phyloP scores from a whole-genome alignment of 2,888 invertebrate genomes.

The Rhogogaster chlorosoma region DNA sequence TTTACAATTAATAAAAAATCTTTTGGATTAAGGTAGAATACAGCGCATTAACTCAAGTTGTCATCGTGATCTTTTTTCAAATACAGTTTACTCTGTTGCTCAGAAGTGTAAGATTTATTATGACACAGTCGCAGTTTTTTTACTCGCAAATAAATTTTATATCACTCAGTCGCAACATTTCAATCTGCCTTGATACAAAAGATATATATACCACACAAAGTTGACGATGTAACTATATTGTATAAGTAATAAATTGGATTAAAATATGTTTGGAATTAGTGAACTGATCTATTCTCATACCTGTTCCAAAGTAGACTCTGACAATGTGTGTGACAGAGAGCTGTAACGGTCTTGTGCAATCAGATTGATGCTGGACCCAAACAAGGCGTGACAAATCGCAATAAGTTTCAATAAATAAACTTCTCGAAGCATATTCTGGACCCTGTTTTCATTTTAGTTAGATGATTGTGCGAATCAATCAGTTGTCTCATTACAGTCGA shows the following conservation, averaged over 20 bases:
- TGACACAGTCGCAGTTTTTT: not conserved
- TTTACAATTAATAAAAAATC: slow-evolving; percentile 15
- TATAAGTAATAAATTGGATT: slow-evolving; percentile 48
- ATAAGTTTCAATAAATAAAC: not conserved
- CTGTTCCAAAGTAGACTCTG: not conserved
- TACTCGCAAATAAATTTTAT: not conserved
- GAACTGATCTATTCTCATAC: slow-evolving; percentile 18
- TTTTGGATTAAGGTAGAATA: slow-evolving; percentile 27
- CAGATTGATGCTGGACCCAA: not conserved
- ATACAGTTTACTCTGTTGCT: not conserved
- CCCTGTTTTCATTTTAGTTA: not conserved
- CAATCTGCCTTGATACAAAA: slow-evolving; percentile 53
- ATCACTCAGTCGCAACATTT: not conserved
- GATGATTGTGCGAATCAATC: not conserved
- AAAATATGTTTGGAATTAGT: slow-evolving; percentile 47
- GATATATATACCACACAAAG: slow-evolving; percentile 51
- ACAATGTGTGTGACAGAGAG: not conserved
- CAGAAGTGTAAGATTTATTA: not conserved
- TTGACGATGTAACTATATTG: slow-evolving; percentile 55
- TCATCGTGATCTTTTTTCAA: not conserved
- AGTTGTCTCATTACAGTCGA: not conserved
- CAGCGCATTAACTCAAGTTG: not conserved
- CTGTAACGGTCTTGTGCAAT: not conserved
- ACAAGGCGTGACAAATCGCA: not conserved
- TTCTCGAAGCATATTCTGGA: not conserved